Evolutionary conservation across 1,140 invertebrate genomes (phyloP).

Genomic region (Camponotus vicinus): DNA sequence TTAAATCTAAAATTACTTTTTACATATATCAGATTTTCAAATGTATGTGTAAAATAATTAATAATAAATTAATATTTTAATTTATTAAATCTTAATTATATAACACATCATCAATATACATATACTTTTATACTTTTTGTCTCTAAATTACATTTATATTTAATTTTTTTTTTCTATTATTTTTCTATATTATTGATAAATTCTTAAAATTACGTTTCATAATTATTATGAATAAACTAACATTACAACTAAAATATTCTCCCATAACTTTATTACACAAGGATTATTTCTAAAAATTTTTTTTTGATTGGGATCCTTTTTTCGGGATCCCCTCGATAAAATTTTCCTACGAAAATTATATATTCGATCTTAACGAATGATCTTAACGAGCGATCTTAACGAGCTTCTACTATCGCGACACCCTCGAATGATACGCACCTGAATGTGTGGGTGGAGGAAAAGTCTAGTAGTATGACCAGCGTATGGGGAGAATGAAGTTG

Average conservation of each 20-base stretch:
- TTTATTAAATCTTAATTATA: too few relatives aligned
- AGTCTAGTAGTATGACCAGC: slow-evolving; percentile 73
- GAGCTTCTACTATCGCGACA: neutral
- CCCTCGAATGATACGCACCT: slow-evolving; percentile 72
- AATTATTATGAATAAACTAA: neutral
- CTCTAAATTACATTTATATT: neutral
- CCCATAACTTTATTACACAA: neutral
- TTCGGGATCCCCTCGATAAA: neutral
- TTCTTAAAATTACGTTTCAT: neutral
- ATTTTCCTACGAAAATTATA: neutral
- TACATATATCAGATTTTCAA: too few relatives aligned
- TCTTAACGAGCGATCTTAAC: too few relatives aligned
- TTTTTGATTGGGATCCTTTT: too few relatives aligned
- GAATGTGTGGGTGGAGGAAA: slow-evolving; percentile 77
- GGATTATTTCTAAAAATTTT: too few relatives aligned
- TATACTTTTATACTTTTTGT: neutral
- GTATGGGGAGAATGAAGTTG: slow-evolving; percentile 72
- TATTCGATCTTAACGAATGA: neutral
- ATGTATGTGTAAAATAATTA: too few relatives aligned
- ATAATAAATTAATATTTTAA: too few relatives aligned
- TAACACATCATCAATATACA: too few relatives aligned
- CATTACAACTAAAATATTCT: neutral
- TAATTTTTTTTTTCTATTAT: neutral
- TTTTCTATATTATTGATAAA: neutral
- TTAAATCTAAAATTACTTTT: neutral